phyloP scores from a whole-genome alignment of 2,113 vertebrate species.

The Coptodon rendalli region DNA sequence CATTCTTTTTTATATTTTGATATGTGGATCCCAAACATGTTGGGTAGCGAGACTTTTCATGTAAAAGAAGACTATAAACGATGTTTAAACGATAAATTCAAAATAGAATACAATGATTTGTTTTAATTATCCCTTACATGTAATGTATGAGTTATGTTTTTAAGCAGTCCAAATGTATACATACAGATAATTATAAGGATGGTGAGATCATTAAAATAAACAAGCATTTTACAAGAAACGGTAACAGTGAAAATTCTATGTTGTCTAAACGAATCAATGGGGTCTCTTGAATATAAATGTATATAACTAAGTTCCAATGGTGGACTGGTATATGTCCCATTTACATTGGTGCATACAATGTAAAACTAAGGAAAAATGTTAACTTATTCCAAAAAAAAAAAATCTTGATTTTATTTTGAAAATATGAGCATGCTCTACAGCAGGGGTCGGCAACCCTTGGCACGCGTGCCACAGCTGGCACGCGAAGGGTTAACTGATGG shows the following conservation, averaged over 20 bases:
- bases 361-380: background rate
- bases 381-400: background rate
- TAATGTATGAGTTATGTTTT: background rate
- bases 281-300: background rate
- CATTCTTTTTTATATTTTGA: background rate
- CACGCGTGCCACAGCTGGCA: too few species aligned
- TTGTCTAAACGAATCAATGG: background rate
- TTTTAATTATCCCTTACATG: background rate
- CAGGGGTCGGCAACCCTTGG: too few species aligned
- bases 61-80: background rate
- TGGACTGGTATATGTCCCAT: background rate
- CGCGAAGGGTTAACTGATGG: too few species aligned
- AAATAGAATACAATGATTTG: background rate
- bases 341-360: background rate
- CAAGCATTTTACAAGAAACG: background rate
- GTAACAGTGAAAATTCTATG: background rate
- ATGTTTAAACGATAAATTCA: background rate
- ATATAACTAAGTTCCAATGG: background rate
- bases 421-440: rapidly evolving
- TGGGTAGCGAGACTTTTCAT: background rate
- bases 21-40: background rate
- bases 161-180: background rate
- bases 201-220: background rate
- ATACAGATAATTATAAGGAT: background rate
- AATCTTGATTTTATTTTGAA: background rate